Base-by-base conservation (phyloP, 23 tunicate species). In the Phallusia fumigata region DNA sequence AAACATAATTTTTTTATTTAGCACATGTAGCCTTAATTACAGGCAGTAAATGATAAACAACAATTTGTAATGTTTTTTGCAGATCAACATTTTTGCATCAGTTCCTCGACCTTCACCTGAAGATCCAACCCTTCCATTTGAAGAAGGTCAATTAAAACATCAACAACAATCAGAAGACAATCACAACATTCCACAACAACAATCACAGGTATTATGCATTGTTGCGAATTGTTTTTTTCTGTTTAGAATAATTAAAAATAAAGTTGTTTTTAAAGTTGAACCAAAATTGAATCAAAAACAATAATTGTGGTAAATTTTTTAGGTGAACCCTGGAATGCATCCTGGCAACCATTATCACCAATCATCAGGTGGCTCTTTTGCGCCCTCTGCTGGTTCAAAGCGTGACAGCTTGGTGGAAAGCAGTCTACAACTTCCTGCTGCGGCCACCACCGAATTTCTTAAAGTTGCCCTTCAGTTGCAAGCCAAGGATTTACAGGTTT, bases 401-500 rank as follows among this genome's bases (percentile, higher is more conserved):
- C 69, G 69, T 21, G 98, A 93, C 58, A 81, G 84, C 31, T 52
- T 84, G 53, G 91, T 84, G 35, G 93, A 88, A 50, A 88, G 87
- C 58, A 93, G 93, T 79, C 84, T 93, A 0, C 87, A 93, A 50
- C 90, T 93, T 0, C 98, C 98, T 1, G 86, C 90, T 18, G 89
- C 93, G 12, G 98, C 98, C 11, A 79, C 84, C 22, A 58, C 86
- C 12, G 98, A 93, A 52, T 88, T 93, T 85, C 80, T 81, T 11
- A 84, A 80, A 40, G 86, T 93, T 12, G 98, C 93, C 19, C 76
- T 93, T 79, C 88, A 84, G 76, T 79, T 83, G n/a, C 93, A 93
- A 73, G 98, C 98, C 8, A 88, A 93, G 69, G 98, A 93, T 53
- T 76, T 93, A 32, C 84, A 86, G 87, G 96, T 87, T 10, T 40